Conservation (phyloP, 2,888 invertebrate species). For the Parthenolecanium corni region DNA sequence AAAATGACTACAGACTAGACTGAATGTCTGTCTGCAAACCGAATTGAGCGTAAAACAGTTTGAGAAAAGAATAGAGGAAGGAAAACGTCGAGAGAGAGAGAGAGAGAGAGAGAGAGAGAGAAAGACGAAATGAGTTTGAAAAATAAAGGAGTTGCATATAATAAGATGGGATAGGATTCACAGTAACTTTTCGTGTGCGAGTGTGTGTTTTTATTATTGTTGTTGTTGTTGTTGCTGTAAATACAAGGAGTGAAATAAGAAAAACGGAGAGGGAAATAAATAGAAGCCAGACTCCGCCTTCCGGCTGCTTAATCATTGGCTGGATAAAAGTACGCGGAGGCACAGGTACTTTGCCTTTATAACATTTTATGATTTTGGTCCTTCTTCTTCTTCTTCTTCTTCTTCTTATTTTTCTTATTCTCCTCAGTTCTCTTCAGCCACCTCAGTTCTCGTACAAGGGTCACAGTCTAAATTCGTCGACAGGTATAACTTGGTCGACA, state of each 20-base stretch:
- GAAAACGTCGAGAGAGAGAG: neutral
- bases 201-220: no score
- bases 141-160: neutral
- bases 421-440: no score
- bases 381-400: no score
- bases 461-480: no score
- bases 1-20: conserved; percentile 21
- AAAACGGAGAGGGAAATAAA: conserved; percentile 50
- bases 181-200: no score
- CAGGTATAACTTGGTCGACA: no score
- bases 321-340: conserved; percentile 12
- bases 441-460: no score
- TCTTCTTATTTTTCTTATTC: no score
- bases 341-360: neutral
- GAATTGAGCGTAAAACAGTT: conserved; percentile 6
- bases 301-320: conserved; percentile 33
- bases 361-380: no score
- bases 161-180: no score
- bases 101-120: conserved; percentile 45
- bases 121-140: neutral
- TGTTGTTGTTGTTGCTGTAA: no score
- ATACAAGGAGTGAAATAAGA: neutral
- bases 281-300: conserved; percentile 46
- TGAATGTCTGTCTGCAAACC: conserved; percentile 17
- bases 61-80: neutral